Percentiles rank a stretch among this genome's conserved stretches.
phyloP scores from a whole-genome alignment of 2,888 invertebrate genomes.

The Salticus scenicus region DNA sequence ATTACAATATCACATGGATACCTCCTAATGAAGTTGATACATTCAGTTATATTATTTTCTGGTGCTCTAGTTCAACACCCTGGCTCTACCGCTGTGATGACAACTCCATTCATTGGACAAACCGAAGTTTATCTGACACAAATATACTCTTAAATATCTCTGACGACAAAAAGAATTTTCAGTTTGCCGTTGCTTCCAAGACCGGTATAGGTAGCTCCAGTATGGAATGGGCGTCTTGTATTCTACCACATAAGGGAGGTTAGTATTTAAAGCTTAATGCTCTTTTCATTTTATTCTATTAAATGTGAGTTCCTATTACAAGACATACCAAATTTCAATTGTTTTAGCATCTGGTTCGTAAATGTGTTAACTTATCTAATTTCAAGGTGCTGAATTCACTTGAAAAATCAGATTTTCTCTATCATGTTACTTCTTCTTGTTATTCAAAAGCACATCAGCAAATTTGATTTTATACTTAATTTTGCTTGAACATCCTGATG shows the following conservation, averaged over 20 bases:
- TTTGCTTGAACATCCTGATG: no score
- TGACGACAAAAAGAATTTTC: conserved; percentile 49
- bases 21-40: neutral
- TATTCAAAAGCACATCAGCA: no score
- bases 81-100: conserved; percentile 50
- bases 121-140: conserved; percentile 19
- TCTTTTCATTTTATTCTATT: neutral
- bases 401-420: no score
- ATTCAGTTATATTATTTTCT: conserved; percentile 52
- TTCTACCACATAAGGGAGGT: conserved; percentile 64
- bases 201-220: conserved; percentile 44
- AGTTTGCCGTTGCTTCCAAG: conserved; percentile 62
- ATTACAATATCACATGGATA: conserved; percentile 59
- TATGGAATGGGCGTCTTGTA: conserved; percentile 69
- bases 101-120: conserved; percentile 53
- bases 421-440: no score
- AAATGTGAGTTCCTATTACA: no score
- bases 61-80: conserved; percentile 59
- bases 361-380: no score
- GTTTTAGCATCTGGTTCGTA: no score
- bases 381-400: no score
- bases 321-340: no score
- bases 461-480: no score
- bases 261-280: neutral
- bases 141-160: conserved; percentile 33